Conservation (phyloP, 2,113 vertebrate species). For the Gorsachius goisagi region DNA sequence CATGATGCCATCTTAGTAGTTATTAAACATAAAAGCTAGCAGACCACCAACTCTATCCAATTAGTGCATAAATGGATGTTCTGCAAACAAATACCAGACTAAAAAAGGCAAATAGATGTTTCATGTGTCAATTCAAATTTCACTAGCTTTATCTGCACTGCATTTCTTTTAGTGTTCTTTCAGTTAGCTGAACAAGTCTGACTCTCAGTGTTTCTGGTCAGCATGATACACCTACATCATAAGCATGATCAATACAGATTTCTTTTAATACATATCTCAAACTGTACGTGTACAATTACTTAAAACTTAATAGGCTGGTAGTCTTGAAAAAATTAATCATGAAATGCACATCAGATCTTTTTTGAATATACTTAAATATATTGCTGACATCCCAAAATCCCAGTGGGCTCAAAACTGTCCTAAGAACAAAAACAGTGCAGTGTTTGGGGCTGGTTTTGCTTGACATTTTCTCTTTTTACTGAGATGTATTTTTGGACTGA, state of each 20-base stretch:
- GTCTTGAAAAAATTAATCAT: background rate
- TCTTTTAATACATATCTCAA: background rate
- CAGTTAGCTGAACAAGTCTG: background rate
- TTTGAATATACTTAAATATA: background rate
- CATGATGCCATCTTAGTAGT: background rate
- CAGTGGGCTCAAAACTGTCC: background rate
- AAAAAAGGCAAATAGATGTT: background rate
- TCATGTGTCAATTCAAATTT: background rate
- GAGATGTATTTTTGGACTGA: background rate
- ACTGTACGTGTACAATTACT: background rate
- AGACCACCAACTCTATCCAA: background rate
- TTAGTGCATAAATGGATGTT: background rate
- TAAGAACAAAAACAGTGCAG: background rate
- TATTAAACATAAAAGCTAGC: background rate
- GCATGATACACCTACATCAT: too few relatives aligned
- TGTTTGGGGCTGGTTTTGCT: background rate
- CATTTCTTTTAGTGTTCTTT: background rate
- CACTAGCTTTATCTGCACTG: background rate
- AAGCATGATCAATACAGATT: fast-evolving
- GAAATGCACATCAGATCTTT: background rate
- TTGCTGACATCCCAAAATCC: background rate
- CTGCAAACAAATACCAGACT: background rate
- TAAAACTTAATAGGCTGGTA: background rate
- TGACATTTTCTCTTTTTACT: background rate
- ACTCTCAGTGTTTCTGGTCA: background rate